Conservation (phyloP, 2,888 invertebrate genomes). For the Agonopterix subpropinquella region DNA sequence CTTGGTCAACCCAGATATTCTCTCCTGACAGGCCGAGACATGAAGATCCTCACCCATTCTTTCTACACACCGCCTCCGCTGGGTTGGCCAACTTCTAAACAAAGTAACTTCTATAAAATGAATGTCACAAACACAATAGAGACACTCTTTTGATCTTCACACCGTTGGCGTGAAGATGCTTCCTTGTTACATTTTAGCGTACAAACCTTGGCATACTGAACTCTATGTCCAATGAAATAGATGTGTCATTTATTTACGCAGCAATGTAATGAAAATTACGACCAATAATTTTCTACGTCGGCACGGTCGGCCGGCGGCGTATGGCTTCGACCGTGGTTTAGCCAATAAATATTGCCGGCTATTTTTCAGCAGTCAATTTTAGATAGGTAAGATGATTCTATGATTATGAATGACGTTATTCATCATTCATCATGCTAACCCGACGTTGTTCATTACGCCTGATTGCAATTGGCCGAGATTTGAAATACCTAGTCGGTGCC, state of each 20-base stretch:
- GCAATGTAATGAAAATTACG: slow-evolving; percentile 2
- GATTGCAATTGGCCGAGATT: too few relatives aligned
- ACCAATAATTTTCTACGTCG: slow-evolving; percentile 3
- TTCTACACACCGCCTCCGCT: too few relatives aligned
- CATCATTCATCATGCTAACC: too few relatives aligned
- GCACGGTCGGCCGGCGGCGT: background rate
- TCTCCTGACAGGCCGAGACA: too few relatives aligned
- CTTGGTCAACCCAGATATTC: too few relatives aligned
- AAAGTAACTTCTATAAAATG: background rate
- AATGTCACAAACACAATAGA: background rate
- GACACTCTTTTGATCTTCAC: too few relatives aligned
- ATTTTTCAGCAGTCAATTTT: slow-evolving; percentile 3
- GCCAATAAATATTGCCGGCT: slow-evolving; percentile 3
- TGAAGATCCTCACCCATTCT: too few relatives aligned
- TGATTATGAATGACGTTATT: too few relatives aligned
- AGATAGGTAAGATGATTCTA: background rate
- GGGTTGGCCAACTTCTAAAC: too few relatives aligned
- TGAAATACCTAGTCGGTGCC: too few relatives aligned
- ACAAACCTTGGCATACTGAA: slow-evolving; percentile 9
- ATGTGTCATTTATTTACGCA: slow-evolving; percentile 3
- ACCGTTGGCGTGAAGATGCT: slow-evolving; percentile 2
- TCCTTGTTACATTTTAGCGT: slow-evolving; percentile 5
- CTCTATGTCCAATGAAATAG: slow-evolving; percentile 1
- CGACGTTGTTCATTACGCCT: too few relatives aligned
- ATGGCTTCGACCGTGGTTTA: background rate